Evolutionary conservation across 2,888 invertebrate genomes (phyloP), one percentile per base, ranked within the genome.

Genomic region (Byasa hedistus): DNA sequence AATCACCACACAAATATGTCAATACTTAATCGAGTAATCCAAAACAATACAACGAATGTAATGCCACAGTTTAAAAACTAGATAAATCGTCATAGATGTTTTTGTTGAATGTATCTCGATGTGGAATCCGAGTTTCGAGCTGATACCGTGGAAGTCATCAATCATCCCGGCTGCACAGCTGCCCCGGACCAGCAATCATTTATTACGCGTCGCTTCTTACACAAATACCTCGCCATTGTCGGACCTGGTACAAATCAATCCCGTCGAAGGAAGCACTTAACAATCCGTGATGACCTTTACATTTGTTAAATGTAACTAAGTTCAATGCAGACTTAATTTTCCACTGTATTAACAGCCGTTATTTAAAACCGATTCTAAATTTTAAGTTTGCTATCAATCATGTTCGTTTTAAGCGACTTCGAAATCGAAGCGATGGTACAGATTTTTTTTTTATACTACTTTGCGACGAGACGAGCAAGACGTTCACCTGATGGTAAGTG

Each of bases 211-310:
- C 69, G 71, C 64, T 69, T 61, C 71, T 69, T 69, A 70, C 71
- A 72, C 71, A 71, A 72, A 72, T 72, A 72, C 70, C 64, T 57
- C 58, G 69, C 66, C 72, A 66, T 70, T 66, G 68, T 69, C 66
- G 23, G 71, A 68, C 70, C 24, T 69, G 61, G 62, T 58, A 68
- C 65, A 44, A 54, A 60, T 65, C 67, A 64, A 63, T 69, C 68
- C 66, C 68, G 70, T 69, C 72, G 71, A 68, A 72, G 59, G 56
- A 32, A 63, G 66, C 63, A 60, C 56, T 66, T 66, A 67, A 63
- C 63, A 57, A 60, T 22, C 22, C 22, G 44, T 24, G 54, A 21
- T 23, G n/a, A n/a, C 27, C 44, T 63, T 63, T 22, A 57, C 48
- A 63, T 57, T 7, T 32, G 32, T 32, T 32, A 32, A 32, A 32